Conservation (phyloP, 2,113 vertebrate genomes). For the Cranoglanis bouderius region DNA sequence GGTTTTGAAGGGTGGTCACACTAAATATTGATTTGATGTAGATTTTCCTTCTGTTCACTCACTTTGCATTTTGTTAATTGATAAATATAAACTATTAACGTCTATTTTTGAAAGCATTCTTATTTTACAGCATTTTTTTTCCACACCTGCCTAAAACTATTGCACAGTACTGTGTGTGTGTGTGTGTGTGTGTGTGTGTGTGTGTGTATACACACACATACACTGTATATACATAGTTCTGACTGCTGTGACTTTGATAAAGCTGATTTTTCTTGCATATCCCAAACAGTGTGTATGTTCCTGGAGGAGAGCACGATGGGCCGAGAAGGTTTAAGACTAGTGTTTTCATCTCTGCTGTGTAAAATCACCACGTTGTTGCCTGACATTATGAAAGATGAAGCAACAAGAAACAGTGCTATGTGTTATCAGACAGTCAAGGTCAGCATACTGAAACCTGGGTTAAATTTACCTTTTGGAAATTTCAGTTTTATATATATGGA, state of each 20-base stretch:
- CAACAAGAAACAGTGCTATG: constrained; percentile 41
- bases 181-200: no score
- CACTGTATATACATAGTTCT: not conserved
- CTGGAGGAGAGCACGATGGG: constrained; percentile 79
- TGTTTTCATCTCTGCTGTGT: constrained; percentile 64
- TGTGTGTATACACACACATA: no score
- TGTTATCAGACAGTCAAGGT: constrained; percentile 82
- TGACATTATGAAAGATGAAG: constrained; percentile 67
- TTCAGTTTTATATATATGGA: not conserved
- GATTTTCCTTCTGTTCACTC: no score
- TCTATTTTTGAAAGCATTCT: no score
- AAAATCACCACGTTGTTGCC: constrained; percentile 67
- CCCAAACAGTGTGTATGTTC: constrained; percentile 78
- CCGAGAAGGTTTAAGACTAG: constrained; percentile 69
- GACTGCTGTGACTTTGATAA: not conserved
- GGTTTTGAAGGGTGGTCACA: no score
- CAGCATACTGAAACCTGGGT: not conserved
- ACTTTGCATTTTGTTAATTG: no score
- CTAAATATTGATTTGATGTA: no score
- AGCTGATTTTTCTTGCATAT: not conserved
- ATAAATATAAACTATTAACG: no score
- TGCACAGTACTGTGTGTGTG: no score
- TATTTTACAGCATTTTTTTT: no score
- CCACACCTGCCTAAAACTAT: no score
- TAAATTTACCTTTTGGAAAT: not conserved